A percentile compares a stretch with the other conserved stretches of the same genome.
Conservation (phyloP, 2,888 invertebrate genomes). For the Melipona beecheii region DNA sequence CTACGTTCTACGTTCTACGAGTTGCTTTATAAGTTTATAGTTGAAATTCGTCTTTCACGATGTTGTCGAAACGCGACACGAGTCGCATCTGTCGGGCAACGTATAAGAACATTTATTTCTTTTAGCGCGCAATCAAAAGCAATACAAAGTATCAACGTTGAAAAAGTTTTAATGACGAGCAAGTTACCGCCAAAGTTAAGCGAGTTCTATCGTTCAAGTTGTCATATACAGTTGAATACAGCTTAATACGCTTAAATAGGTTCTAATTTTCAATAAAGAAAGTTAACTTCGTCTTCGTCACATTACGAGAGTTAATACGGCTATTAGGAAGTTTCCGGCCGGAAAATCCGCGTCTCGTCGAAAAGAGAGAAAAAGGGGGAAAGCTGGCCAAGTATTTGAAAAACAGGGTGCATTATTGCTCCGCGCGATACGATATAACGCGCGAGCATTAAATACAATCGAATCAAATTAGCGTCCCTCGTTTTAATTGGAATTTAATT, state of each 20-base stretch:
- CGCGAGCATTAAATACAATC: neutral
- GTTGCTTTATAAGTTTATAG: too few relatives aligned
- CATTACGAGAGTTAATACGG: neutral
- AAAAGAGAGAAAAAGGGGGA: neutral
- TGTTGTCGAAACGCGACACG: too few relatives aligned
- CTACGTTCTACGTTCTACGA: too few relatives aligned
- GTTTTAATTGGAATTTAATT: conserved; percentile 3
- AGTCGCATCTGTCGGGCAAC: neutral
- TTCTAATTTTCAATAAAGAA: neutral
- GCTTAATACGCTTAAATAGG: neutral
- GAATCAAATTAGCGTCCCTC: neutral
- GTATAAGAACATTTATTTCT: neutral
- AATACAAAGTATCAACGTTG: neutral
- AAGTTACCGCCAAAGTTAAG: neutral
- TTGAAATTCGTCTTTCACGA: too few relatives aligned
- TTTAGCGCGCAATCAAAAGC: neutral
- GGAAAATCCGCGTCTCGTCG: neutral
- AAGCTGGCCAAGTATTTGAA: neutral
- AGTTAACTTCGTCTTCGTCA: neutral
- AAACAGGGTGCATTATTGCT: neutral
- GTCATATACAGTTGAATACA: neutral
- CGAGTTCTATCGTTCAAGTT: neutral
- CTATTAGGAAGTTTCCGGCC: neutral
- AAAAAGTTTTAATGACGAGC: neutral
- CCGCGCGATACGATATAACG: neutral